Conservation (phyloP, 2,797 vertebrate species). For the Salmo trutta region DNA sequence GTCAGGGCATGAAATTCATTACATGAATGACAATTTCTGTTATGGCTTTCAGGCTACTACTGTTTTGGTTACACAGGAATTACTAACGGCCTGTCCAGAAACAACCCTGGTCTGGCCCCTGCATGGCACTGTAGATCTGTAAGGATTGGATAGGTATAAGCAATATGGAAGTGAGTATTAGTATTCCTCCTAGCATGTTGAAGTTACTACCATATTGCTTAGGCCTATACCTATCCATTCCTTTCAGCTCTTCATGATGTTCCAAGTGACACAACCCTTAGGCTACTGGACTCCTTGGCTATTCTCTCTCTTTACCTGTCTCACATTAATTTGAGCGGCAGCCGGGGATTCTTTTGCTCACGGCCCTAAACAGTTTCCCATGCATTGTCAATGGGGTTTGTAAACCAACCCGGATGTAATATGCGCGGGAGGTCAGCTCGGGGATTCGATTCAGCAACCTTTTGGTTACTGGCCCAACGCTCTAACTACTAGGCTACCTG, state of each 20-base stretch:
- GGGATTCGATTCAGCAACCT: no score
- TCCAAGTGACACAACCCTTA: no score
- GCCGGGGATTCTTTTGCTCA: no score
- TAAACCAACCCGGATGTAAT: background rate
- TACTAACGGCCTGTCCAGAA: slow-evolving; percentile 43
- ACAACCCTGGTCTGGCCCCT: background rate
- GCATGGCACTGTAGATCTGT: background rate
- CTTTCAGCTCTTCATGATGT: slow-evolving; percentile 49
- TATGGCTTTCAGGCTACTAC: background rate
- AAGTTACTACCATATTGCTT: slow-evolving; percentile 12
- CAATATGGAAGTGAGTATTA: background rate
- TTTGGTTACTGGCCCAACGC: no score
- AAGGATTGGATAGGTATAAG: background rate
- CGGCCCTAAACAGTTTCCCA: slow-evolving; percentile 4
- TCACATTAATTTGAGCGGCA: background rate
- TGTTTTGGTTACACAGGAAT: slow-evolving; percentile 4
- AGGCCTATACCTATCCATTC: slow-evolving; percentile 41
- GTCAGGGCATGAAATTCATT: background rate
- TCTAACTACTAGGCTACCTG: no score
- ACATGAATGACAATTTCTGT: background rate
- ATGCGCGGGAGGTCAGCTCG: no score
- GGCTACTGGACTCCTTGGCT: no score
- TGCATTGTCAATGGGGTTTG: background rate
- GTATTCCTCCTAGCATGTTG: background rate
- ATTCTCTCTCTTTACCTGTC: background rate